Conservation (phyloP, 2,888 invertebrate genomes). For the Didymodactylos carnosus region DNA sequence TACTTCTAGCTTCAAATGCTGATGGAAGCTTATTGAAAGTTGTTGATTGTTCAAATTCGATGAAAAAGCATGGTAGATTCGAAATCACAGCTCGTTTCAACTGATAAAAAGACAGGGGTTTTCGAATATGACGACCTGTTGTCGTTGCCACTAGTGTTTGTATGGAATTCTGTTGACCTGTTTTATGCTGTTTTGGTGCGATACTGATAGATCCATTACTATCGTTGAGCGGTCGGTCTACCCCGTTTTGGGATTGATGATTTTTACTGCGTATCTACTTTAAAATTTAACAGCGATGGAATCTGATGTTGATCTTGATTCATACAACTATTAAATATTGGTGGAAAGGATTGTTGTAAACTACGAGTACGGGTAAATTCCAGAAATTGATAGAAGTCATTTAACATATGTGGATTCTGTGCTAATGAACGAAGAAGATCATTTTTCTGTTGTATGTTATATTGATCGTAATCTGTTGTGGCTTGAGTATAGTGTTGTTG, state of each 20-base stretch:
- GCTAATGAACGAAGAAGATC: neutral
- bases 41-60: neutral
- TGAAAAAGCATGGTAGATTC: neutral
- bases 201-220: neutral
- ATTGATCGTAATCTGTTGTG: neutral
- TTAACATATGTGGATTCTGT: neutral
- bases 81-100: neutral
- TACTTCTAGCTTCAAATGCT: too few species aligned
- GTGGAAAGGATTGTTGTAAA: neutral
- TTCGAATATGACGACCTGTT: neutral
- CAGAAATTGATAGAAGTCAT: neutral
- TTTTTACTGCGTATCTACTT: neutral
- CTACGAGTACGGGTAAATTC: neutral
- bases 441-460: neutral
- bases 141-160: neutral
- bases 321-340: neutral
- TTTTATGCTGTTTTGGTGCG: neutral
- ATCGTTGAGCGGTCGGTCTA: neutral
- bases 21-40: neutral
- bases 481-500: neutral
- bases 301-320: neutral
- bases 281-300: neutral
- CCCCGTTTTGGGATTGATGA: neutral
- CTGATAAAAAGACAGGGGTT: neutral
- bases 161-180: neutral